Conservation (phyloP, 2,113 vertebrate genomes). For the Cynopterus brachyotis region DNA sequence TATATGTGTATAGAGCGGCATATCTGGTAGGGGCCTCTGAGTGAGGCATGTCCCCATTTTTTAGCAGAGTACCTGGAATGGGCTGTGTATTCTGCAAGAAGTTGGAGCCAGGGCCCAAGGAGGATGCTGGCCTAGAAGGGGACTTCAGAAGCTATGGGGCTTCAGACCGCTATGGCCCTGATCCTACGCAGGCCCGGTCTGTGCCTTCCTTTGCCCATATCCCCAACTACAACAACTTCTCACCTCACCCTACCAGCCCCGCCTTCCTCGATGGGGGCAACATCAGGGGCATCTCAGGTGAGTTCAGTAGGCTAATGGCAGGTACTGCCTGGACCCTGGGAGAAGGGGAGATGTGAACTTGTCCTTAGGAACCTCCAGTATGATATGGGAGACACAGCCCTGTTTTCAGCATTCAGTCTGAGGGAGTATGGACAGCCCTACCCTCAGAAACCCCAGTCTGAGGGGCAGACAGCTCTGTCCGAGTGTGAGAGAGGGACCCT, state of each 20-base stretch:
- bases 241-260: constrained; percentile 65
- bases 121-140: constrained; percentile 44
- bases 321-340: neutral
- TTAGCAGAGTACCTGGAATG: constrained; percentile 82
- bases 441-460: neutral
- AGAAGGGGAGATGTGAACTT: neutral
- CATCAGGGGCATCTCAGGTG: constrained; percentile 84
- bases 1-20: neutral
- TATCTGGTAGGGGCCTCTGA: neutral
- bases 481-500: neutral
- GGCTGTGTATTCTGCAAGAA: constrained; percentile 94
- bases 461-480: neutral
- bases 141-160: constrained; percentile 29
- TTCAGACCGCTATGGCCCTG: constrained; percentile 85
- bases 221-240: constrained; percentile 87
- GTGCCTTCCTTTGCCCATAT: constrained; percentile 71
- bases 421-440: neutral
- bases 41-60: neutral
- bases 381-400: neutral
- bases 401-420: neutral
- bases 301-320: constrained; percentile 27
- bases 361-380: neutral
- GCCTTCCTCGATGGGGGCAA: constrained; percentile 72
- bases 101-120: constrained; percentile 73
- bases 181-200: constrained; percentile 83